These are phyloP conservation scores for Hoplostethus atlanticus DNA, from an alignment of 2,797 vertebrate genomes.

Conservation along the genomic window DNA sequence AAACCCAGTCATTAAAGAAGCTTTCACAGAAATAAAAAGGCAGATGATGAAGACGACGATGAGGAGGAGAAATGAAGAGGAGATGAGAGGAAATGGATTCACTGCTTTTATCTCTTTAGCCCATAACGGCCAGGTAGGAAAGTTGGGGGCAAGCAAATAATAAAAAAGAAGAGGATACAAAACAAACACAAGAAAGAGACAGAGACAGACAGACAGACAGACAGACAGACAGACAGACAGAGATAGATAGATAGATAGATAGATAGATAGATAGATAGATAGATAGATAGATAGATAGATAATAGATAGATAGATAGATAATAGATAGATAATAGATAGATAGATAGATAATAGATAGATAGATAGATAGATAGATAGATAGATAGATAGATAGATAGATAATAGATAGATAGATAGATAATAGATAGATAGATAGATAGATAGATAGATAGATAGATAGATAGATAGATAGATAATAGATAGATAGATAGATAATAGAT, in stretches of 20 bases:
- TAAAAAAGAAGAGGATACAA: not conserved
- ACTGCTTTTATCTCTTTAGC: slow-evolving; percentile 69
- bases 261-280: too few species aligned
- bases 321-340: too few species aligned
- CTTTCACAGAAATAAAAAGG: slow-evolving; percentile 74
- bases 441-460: too few species aligned
- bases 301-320: too few species aligned
- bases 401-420: too few species aligned
- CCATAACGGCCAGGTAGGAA: slow-evolving; percentile 43
- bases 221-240: slow-evolving; percentile 13
- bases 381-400: too few species aligned
- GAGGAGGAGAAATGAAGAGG: slow-evolving; percentile 71
- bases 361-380: too few species aligned
- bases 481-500: too few species aligned
- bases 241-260: not conserved
- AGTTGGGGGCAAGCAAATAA: slow-evolving; percentile 44
- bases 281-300: too few species aligned
- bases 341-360: slow-evolving; percentile 7
- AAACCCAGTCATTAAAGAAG: slow-evolving; percentile 83
- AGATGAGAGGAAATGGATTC: slow-evolving; percentile 70
- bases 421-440: too few species aligned
- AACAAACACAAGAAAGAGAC: not conserved
- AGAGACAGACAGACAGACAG: slow-evolving; percentile 10
- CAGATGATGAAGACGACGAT: slow-evolving; percentile 71
- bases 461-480: too few species aligned